These are phyloP conservation scores for Streptopelia turtur DNA, from an alignment of 2,797 vertebrate genomes.

Conservation along the genomic window DNA sequence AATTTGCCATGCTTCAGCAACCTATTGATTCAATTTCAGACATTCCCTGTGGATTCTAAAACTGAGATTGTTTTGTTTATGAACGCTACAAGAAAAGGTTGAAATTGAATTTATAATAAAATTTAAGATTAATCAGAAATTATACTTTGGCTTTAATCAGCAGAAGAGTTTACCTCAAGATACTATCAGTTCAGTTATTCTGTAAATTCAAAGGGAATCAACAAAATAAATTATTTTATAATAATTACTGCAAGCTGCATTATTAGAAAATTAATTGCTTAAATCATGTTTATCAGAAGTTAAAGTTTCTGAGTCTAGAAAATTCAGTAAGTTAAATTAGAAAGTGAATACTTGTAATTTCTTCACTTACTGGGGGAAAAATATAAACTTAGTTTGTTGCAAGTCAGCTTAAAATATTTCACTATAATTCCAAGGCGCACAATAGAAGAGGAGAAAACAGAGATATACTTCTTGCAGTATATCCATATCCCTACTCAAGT, in stretches of 20 bases:
- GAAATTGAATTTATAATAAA: neutral
- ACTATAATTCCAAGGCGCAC: neutral
- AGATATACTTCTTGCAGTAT: neutral
- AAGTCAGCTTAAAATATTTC: neutral
- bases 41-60: neutral
- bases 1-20: neutral
- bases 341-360: neutral
- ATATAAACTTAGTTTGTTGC: neutral
- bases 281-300: neutral
- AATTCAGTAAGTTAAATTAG: neutral
- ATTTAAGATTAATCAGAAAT: neutral
- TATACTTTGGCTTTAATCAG: neutral
- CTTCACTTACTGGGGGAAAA: neutral
- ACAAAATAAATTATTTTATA: neutral
- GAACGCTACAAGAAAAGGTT: neutral
- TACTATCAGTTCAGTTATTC: neutral
- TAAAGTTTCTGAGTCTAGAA: neutral
- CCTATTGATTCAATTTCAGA: neutral
- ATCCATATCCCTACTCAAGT: neutral
- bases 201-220: neutral
- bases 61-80: neutral
- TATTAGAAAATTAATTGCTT: neutral
- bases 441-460: neutral
- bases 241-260: neutral
- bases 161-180: neutral